These are phyloP conservation scores for Meteorus cinctellus DNA, from an alignment of 2,888 invertebrate species.

Conservation along the genomic window DNA sequence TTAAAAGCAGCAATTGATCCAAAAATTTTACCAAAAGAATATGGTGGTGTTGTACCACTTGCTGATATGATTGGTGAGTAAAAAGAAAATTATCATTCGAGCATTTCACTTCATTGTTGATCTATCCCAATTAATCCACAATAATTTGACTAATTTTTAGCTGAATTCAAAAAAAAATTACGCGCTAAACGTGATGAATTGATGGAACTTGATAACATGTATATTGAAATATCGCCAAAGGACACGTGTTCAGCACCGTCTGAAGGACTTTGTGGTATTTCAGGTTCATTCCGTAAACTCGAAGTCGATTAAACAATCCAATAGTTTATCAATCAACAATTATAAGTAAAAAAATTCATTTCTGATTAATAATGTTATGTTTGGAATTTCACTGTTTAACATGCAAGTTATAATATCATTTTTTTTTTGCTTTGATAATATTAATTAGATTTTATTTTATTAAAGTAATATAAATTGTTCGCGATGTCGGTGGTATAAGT, in stretches of 20 bases:
- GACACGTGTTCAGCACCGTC: slow-evolving; percentile 76
- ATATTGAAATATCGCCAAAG: slow-evolving; percentile 79
- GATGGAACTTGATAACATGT: slow-evolving; percentile 84
- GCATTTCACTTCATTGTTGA: neutral
- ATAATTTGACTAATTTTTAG: slow-evolving; percentile 50
- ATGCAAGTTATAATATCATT: slow-evolving; percentile 30
- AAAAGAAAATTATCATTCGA: slow-evolving; percentile 17
- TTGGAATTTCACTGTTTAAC: slow-evolving; percentile 18
- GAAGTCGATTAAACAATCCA: slow-evolving; percentile 81
- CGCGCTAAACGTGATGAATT: slow-evolving; percentile 79
- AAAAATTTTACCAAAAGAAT: slow-evolving; percentile 88
- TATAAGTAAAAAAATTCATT: slow-evolving; percentile 5
- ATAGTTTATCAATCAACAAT: neutral
- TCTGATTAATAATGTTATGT: neutral
- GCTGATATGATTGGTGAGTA: slow-evolving; percentile 84
- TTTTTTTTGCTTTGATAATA: slow-evolving; percentile 23
- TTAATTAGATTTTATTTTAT: slow-evolving; percentile 18
- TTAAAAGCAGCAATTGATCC: slow-evolving; percentile 82
- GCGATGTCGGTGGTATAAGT: slow-evolving; percentile 54
- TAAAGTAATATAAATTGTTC: slow-evolving; percentile 46
- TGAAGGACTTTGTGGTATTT: slow-evolving; percentile 82
- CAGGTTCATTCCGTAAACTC: slow-evolving; percentile 88
- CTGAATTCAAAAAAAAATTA: slow-evolving; percentile 78
- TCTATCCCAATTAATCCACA: slow-evolving; percentile 15
- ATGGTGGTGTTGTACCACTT: slow-evolving; percentile 88